phyloP scores from a whole-genome alignment of 2,113 vertebrate species.

The Struthidea cinerea region DNA sequence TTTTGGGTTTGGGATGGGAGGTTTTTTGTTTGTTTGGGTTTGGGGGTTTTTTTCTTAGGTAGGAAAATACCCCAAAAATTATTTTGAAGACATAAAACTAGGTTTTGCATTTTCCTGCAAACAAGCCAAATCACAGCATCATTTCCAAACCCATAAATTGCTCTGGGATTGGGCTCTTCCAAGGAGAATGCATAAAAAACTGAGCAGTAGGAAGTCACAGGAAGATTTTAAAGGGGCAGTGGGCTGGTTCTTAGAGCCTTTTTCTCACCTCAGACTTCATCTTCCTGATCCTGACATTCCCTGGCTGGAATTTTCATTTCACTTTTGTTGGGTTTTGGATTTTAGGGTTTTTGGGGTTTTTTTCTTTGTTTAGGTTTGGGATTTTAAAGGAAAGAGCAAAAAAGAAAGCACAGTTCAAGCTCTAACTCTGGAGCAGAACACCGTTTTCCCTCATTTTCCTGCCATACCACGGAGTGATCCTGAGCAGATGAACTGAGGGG shows the following conservation, averaged over 20 bases:
- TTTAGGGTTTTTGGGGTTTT: background rate
- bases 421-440: background rate
- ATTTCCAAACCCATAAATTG: background rate
- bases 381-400: background rate
- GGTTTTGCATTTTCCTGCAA: background rate
- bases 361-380: background rate
- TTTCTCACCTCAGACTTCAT: background rate
- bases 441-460: background rate
- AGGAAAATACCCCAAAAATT: accelerated
- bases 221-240: background rate
- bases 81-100: background rate
- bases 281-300: background rate
- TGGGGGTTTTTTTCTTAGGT: background rate
- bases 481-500: background rate
- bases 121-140: background rate
- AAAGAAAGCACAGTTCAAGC: background rate
- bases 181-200: background rate
- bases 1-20: background rate
- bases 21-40: background rate
- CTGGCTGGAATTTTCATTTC: background rate
- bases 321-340: background rate
- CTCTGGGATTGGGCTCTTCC: background rate
- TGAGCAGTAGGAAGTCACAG: background rate
- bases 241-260: background rate
- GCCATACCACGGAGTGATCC: no score